Conservation (phyloP, 2,113 vertebrate species). For the Onychostruthus taczanowskii region DNA sequence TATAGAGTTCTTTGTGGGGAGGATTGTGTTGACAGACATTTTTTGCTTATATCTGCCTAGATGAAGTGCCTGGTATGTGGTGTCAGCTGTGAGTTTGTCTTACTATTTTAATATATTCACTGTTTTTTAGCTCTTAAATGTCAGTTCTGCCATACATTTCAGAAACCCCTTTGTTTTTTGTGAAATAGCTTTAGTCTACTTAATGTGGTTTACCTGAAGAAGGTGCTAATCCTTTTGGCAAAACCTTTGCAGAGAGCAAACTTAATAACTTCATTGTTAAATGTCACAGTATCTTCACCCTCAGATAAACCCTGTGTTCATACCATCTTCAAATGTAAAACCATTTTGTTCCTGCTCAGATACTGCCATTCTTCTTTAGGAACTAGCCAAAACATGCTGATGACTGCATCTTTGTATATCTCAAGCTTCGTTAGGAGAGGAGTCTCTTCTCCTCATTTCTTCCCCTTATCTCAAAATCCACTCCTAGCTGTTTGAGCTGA, state of each 20-base stretch:
- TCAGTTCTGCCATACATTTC: background rate
- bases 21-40: background rate
- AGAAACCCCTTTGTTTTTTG: background rate
- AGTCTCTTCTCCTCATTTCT: background rate
- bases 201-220: background rate
- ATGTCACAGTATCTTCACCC: accelerated
- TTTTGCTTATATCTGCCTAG: background rate
- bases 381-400: background rate
- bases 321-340: background rate
- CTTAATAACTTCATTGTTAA: background rate
- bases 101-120: background rate
- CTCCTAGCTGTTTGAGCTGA: background rate
- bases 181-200: background rate
- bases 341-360: background rate
- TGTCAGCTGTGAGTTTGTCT: background rate
- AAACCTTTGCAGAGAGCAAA: background rate
- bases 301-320: background rate
- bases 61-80: background rate
- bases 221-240: background rate
- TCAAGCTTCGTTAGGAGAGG: background rate
- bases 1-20: background rate
- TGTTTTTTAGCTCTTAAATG: background rate
- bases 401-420: background rate
- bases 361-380: background rate
- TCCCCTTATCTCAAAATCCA: background rate